Percentiles rank a stretch among this genome's conserved stretches.
phyloP scores from a whole-genome alignment of 2,113 vertebrate species.

The Channa argus region DNA sequence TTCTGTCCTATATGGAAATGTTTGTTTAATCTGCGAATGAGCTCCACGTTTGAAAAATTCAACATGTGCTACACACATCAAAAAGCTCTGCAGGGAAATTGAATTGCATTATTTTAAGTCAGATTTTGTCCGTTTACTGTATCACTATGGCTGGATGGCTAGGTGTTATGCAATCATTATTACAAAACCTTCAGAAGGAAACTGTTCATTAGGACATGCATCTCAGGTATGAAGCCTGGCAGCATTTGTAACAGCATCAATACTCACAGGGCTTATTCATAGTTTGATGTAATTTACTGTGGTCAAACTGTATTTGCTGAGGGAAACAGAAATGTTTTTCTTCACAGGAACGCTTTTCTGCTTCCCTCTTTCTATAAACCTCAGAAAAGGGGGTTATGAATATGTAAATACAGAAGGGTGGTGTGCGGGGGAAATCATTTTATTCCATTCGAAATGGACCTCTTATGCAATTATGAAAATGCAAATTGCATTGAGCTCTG shows the following conservation, averaged over 20 bases:
- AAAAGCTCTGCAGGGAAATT: slow-evolving; percentile 3
- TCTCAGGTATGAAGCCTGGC: slow-evolving; percentile 4
- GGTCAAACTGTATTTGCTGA: slow-evolving; percentile 23
- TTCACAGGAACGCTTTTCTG: background rate
- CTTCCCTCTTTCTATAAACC: background rate
- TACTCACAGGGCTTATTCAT: slow-evolving; percentile 45
- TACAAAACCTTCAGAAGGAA: slow-evolving; percentile 7
- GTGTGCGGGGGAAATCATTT: slow-evolving; percentile 31
- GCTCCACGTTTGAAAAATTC: background rate
- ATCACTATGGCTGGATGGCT: background rate
- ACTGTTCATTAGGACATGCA: background rate
- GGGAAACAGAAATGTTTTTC: slow-evolving; percentile 20
- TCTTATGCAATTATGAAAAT: slow-evolving; percentile 55
- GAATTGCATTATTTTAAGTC: background rate
- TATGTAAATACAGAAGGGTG: slow-evolving; percentile 41
- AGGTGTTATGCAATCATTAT: background rate
- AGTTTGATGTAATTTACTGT: slow-evolving; percentile 28
- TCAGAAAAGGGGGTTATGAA: slow-evolving; percentile 31
- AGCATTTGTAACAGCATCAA: slow-evolving; percentile 20
- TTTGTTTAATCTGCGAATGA: slow-evolving; percentile 31
- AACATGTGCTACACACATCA: slow-evolving; percentile 23
- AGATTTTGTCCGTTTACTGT: background rate
- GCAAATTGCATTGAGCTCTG: slow-evolving; percentile 23
- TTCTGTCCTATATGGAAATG: slow-evolving; percentile 26
- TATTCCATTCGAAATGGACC: slow-evolving; percentile 43